Evolutionary conservation across 2,113 vertebrate species (phyloP), one percentile per base, ranked within the genome.

Genomic region (Mandrillus leucophaeus): DNA sequence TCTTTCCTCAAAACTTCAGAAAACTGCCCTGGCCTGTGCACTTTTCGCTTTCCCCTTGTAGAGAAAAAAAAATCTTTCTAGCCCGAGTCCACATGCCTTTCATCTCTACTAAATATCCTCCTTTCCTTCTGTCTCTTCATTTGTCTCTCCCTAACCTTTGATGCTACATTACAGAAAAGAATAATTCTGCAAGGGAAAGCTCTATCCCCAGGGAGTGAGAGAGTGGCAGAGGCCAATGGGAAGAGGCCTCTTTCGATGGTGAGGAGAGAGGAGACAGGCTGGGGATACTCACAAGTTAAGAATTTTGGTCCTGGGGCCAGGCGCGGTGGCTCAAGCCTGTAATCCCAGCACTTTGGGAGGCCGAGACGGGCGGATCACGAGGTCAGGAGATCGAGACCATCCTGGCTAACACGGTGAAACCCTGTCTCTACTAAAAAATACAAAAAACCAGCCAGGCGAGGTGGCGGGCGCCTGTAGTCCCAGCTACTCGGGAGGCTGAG

Each of bases 51-150:
- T 82, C 32, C 35, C 30, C 1, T 64, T 9, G 32, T 32, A 40
- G 59, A 57, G 57, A 14, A 5, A 27, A 64, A 94, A 38, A 59
- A 14, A 3, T 52, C 57, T 86, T 78, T 45, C 9, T 27, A 30
- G 48, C 5, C 40, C 20, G 11, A 3, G 16, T 20, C n/a, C 25
- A 14, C 6, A 1, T 0, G 5, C 18, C 13, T 48, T 22, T 88
- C n/a, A 0, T 52, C 16, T 52, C 16, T n/a, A 40, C n/a, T 30
- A 20, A 25, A 48, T 52, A 25, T 52, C 13, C 82, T 57, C 70
- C 55, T 70, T 61, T 86, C 48, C 38, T 88, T 80, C 70, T 8
- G 2, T 43, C 23, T 82, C 40, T 70, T 57, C 48, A 1, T 4
- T 73, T 45, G 81, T 38, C 48, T 76, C 38, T 70, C 61, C 4